Evolutionary conservation across 2,888 invertebrate species (phyloP).

Genomic region (Bruchidius siliquastri): DNA sequence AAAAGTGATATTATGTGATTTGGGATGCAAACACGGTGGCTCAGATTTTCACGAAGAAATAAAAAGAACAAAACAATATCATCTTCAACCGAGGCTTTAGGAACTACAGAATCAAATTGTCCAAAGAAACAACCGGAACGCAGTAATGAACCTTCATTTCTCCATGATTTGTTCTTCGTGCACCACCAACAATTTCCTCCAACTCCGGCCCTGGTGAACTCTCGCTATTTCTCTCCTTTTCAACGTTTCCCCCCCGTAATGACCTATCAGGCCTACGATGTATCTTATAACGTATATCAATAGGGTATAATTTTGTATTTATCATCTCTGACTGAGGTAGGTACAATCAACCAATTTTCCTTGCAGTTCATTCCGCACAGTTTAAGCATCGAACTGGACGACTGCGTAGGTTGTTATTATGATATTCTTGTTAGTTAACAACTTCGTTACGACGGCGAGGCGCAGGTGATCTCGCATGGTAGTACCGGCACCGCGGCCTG

Average conservation of each 20-base stretch:
- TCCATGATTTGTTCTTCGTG: no score
- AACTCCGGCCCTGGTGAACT: background rate
- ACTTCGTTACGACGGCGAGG: slow-evolving; percentile 34
- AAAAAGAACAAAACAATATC: no score
- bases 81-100: no score
- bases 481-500: background rate
- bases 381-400: slow-evolving; percentile 14
- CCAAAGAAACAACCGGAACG: no score
- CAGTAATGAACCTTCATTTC: no score
- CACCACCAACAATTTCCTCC: background rate
- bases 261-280: slow-evolving; percentile 22
- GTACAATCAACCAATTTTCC: slow-evolving; percentile 34
- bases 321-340: slow-evolving; percentile 39
- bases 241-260: slow-evolving; percentile 25
- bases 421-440: slow-evolving; percentile 41
- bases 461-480: slow-evolving; percentile 2
- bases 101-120: no score
- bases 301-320: slow-evolving; percentile 43
- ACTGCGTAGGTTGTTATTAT: slow-evolving; percentile 33
- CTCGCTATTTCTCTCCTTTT: slow-evolving; percentile 9
- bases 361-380: background rate
- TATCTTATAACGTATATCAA: slow-evolving; percentile 34
- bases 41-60: no score
- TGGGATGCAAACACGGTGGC: no score
- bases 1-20: no score